Conservation (phyloP, 2,888 invertebrate species). For the Pseudoips prasinana region DNA sequence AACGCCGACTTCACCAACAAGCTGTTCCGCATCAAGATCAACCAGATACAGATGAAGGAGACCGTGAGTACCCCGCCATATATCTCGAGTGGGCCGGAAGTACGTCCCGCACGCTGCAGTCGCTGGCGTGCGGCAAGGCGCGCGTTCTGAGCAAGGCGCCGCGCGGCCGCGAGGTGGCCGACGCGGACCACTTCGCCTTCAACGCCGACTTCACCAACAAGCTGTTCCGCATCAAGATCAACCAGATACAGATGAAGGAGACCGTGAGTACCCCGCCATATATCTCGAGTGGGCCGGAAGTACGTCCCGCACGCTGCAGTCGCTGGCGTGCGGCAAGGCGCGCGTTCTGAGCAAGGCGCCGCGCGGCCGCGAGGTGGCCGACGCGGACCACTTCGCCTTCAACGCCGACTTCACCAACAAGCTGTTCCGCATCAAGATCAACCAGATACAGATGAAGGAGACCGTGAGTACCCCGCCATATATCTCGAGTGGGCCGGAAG, state of each 20-base stretch:
- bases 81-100: too few relatives aligned
- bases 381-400: slow-evolving; percentile 94
- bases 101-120: slow-evolving; percentile 98
- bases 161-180: slow-evolving; percentile 94
- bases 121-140: slow-evolving; percentile 98
- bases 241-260: slow-evolving; percentile 99
- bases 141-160: slow-evolving; percentile 95
- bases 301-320: slow-evolving; percentile 98
- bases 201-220: slow-evolving; percentile 97
- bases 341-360: slow-evolving; percentile 95
- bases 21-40: slow-evolving; percentile 98
- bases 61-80: slow-evolving; percentile 86
- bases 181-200: slow-evolving; percentile 94
- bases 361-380: slow-evolving; percentile 94
- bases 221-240: slow-evolving; percentile 98
- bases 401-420: slow-evolving; percentile 97
- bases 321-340: slow-evolving; percentile 98
- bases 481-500: too few relatives aligned
- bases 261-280: slow-evolving; percentile 86
- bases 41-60: slow-evolving; percentile 99
- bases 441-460: slow-evolving; percentile 99
- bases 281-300: too few relatives aligned
- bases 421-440: slow-evolving; percentile 98
- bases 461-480: slow-evolving; percentile 93
- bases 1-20: slow-evolving; percentile 97